Conservation (phyloP, 2,113 vertebrate genomes). For the Pipa parva region DNA sequence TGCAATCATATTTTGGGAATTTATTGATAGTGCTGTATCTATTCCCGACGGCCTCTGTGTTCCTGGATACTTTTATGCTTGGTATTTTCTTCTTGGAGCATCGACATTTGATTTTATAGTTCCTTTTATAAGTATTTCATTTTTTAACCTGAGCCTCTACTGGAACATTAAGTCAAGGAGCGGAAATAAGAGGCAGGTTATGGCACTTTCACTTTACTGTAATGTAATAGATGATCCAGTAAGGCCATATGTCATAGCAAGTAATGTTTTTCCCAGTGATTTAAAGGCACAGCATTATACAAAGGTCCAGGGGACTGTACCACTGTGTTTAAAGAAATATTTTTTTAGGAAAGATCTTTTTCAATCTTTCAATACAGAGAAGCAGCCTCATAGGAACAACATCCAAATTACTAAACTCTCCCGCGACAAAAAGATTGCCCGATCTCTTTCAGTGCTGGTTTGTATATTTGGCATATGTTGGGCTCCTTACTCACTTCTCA, state of each 20-base stretch:
- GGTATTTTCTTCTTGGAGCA: slow-evolving; percentile 75
- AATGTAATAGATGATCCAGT: neutral
- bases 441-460: slow-evolving; percentile 74
- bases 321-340: neutral
- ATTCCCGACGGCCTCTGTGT: slow-evolving; percentile 53
- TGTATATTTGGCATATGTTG: slow-evolving; percentile 75
- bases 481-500: slow-evolving; percentile 75
- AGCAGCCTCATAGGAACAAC: neutral
- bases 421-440: slow-evolving; percentile 70
- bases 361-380: neutral
- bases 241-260: neutral
- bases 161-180: slow-evolving; percentile 70
- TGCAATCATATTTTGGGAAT: slow-evolving; percentile 74
- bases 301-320: no score
- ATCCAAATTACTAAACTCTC: slow-evolving; percentile 44
- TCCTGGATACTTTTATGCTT: slow-evolving; percentile 70
- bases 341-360: neutral
- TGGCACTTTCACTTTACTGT: neutral
- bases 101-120: slow-evolving; percentile 81
- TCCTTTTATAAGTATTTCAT: slow-evolving; percentile 74
- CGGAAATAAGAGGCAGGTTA: slow-evolving; percentile 40
- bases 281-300: neutral
- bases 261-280: neutral
- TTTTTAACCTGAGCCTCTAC: slow-evolving; percentile 83
- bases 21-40: neutral